Base-by-base conservation (phyloP, 1,140 invertebrate species). In the Eriosoma lanigerum region DNA sequence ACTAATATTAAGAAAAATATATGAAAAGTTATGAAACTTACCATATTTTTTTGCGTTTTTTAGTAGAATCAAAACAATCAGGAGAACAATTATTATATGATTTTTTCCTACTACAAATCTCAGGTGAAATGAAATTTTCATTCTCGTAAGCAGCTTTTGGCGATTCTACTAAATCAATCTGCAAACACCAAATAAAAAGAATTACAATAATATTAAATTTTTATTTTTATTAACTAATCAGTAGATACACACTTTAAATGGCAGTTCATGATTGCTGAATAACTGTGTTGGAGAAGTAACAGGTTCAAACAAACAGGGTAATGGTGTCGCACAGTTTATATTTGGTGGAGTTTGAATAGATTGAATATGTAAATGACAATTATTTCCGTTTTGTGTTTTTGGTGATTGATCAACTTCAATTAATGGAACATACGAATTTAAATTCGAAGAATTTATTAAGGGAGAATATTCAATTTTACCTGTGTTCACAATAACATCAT, bases 11-110 rank as follows among this genome's bases (percentile, higher is more conserved):
- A 38, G 3, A 4, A 4, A 38, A 38, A 38, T 4, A 38, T 38
- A 3, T 38, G 32, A 48, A 38, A 48, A 15, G 1, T 26, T 0
- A 48, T n/a, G 24, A 72, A 32, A 72, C 75, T 62, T 19, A 60
- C 75, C 56, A 29, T 19, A 78, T 19, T 60, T 78, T 78, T 78
- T 62, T 78, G 26, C 54, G 52, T 62, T 78, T 78, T 78, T 78
- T 78, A 60, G 56, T 38, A 19, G 75, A 78, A 46, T 78, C 56
- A 19, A 78, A 78, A 46, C 6, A 10, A 48, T 29, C 60, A 8
- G 75, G 75, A 26, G 75, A 78, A 8, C 17, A 38, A n/a, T 38
- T 78, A 15, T n/a, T 44, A 15, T 76, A 13, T 38, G 32, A 38
- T 54, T 76, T 54, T 38, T 29, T 78, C 3, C 2, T 60, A 0